Evolutionary conservation across 1,140 invertebrate species (phyloP).

Genomic region (Eueides isabella): DNA sequence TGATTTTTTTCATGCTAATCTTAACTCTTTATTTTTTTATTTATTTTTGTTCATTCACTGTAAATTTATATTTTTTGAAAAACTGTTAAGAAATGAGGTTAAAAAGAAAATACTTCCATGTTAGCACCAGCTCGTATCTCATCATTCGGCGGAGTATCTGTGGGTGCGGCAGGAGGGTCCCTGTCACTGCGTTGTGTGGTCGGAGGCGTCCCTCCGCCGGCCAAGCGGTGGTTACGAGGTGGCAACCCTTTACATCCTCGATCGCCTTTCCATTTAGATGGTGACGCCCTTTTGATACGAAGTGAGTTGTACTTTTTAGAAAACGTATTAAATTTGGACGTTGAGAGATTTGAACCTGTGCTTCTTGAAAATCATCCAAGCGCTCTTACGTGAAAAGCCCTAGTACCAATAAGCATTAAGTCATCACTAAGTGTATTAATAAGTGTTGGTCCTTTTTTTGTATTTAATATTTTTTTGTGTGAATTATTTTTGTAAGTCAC

Average conservation of each 20-base stretch:
- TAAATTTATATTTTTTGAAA: too few species aligned
- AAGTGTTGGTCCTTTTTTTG: too few species aligned
- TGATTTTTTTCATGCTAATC: too few species aligned
- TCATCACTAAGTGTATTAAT: too few species aligned
- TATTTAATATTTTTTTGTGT: too few species aligned
- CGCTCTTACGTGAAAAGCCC: too few species aligned
- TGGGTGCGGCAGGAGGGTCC: conserved; percentile 66
- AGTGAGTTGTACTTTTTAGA: conserved; percentile 65
- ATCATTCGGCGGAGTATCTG: conserved; percentile 74
- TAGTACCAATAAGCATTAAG: too few species aligned
- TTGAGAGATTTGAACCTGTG: neutral
- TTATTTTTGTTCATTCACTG: too few species aligned
- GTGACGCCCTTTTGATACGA: conserved; percentile 84
- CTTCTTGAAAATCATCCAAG: too few species aligned
- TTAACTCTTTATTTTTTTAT: too few species aligned
- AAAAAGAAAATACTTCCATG: neutral
- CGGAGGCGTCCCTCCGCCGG: conserved; percentile 85
- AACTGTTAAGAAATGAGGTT: neutral
- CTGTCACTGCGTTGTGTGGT: conserved; percentile 84
- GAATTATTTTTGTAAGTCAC: too few species aligned
- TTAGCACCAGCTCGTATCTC: conserved; percentile 78
- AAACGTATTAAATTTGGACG: neutral
- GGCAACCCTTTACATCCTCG: conserved; percentile 84
- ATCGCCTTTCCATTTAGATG: conserved; percentile 84
- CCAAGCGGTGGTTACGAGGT: conserved; percentile 84